Evolutionary conservation across 2,113 vertebrate genomes (phyloP).

Genomic region (Noctilio leporinus): DNA sequence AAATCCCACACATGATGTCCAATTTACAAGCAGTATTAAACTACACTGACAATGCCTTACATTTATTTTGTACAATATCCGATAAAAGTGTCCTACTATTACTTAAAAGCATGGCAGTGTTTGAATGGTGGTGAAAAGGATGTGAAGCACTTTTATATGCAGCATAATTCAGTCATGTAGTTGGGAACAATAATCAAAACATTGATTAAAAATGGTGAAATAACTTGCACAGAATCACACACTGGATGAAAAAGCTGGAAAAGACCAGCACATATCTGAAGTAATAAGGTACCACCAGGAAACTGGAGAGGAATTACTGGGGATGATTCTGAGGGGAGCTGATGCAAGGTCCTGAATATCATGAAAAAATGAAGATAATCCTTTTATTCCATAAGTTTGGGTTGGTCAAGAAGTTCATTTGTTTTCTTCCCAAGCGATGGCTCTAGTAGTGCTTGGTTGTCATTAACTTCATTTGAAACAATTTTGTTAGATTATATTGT

Average conservation of each 20-base stretch:
- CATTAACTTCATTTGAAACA: too few relatives aligned
- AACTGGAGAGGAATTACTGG: neutral
- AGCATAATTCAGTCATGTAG: neutral
- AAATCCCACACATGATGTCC: neutral
- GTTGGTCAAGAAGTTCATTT: too few relatives aligned
- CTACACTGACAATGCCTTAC: neutral
- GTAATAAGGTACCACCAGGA: neutral
- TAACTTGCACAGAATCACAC: neutral
- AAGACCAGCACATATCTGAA: neutral
- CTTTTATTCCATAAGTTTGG: neutral
- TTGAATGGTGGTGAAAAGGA: neutral
- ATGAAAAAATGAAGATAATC: neutral
- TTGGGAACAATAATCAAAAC: neutral
- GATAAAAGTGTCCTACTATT: neutral
- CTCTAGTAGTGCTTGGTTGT: too few relatives aligned
- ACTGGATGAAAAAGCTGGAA: neutral
- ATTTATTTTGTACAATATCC: neutral
- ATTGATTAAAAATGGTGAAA: neutral
- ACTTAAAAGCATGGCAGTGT: neutral
- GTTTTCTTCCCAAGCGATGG: too few relatives aligned
- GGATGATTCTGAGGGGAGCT: too few relatives aligned
- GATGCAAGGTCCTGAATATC: neutral
- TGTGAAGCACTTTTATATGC: neutral
- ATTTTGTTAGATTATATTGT: too few relatives aligned
- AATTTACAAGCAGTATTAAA: neutral